phyloP scores from a whole-genome alignment of 2,888 invertebrate species.

The Harpalus rubripes region DNA sequence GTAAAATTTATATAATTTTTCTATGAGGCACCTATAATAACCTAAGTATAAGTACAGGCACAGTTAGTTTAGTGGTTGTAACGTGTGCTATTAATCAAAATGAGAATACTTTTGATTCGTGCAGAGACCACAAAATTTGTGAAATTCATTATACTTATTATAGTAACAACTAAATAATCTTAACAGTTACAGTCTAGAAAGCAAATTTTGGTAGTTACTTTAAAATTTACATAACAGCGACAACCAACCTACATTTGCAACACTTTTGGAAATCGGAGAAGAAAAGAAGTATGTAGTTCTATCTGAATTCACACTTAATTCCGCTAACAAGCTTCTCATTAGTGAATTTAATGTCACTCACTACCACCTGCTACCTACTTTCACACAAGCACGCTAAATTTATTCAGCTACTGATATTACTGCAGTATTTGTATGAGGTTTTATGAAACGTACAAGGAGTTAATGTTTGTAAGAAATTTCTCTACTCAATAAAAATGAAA shows the following conservation, averaged over 20 bases:
- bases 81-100: too few species aligned
- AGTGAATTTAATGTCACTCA: constrained; percentile 44
- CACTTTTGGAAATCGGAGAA: constrained; percentile 2
- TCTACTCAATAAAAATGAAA: constrained; percentile 42
- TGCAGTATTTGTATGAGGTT: constrained; percentile 9
- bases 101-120: too few species aligned
- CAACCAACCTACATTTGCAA: background rate
- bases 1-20: too few species aligned
- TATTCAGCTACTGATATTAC: constrained; percentile 8
- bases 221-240: background rate
- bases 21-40: too few species aligned
- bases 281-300: constrained; percentile 11
- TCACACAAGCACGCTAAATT: constrained; percentile 27
- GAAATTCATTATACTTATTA: too few species aligned
- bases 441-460: constrained; percentile 25
- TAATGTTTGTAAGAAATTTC: constrained; percentile 29
- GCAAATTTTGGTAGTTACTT: background rate
- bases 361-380: constrained; percentile 36
- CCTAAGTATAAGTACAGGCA: too few species aligned
- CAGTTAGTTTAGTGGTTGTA: too few species aligned
- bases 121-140: too few species aligned
- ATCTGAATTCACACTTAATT: constrained; percentile 9
- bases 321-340: constrained; percentile 12
- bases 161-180: too few species aligned
- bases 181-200: background rate